Conservation (phyloP, 2,113 vertebrate genomes). For the Glaucomys volans region DNA sequence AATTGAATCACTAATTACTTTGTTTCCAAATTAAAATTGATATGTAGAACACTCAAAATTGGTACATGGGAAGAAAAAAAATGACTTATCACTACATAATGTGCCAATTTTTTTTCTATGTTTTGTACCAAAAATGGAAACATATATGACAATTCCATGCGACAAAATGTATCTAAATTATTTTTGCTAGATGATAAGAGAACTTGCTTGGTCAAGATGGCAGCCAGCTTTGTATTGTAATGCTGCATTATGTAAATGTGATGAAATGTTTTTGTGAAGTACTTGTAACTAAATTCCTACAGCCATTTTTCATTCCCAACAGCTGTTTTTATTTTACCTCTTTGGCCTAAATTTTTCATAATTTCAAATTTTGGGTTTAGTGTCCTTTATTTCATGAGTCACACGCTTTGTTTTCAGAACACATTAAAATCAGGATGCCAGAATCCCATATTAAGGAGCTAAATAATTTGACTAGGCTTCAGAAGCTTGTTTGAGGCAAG, state of each 20-base stretch:
- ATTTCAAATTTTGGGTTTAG: slow-evolving; percentile 68
- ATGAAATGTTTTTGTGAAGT: slow-evolving; percentile 83
- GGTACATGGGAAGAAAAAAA: slow-evolving; percentile 63
- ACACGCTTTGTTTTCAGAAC: slow-evolving; percentile 61
- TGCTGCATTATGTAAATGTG: slow-evolving; percentile 77
- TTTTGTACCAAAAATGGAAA: slow-evolving; percentile 88
- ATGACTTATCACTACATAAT: slow-evolving; percentile 78
- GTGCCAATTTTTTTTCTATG: slow-evolving; percentile 89
- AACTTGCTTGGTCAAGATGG: slow-evolving; percentile 76
- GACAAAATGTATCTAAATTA: slow-evolving; percentile 88
- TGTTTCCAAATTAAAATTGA: slow-evolving; percentile 53
- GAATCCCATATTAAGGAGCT: slow-evolving; percentile 50
- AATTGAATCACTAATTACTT: slow-evolving; percentile 54
- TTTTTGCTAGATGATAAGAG: slow-evolving; percentile 88
- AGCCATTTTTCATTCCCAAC: slow-evolving; percentile 77
- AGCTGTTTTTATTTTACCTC: slow-evolving; percentile 79
- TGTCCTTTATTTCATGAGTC: slow-evolving; percentile 73
- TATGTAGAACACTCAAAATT: slow-evolving; percentile 50
- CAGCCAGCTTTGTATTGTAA: slow-evolving; percentile 82
- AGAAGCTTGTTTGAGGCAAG: slow-evolving; percentile 24
- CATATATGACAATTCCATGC: slow-evolving; percentile 81
- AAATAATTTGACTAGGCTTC: slow-evolving; percentile 26
- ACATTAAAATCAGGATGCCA: slow-evolving; percentile 54
- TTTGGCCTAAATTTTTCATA: slow-evolving; percentile 81
- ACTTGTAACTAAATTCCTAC: slow-evolving; percentile 80